These are phyloP conservation scores for Drosophila arawakana DNA, from an alignment of 1,140 invertebrate genomes.

Conservation along the genomic window DNA sequence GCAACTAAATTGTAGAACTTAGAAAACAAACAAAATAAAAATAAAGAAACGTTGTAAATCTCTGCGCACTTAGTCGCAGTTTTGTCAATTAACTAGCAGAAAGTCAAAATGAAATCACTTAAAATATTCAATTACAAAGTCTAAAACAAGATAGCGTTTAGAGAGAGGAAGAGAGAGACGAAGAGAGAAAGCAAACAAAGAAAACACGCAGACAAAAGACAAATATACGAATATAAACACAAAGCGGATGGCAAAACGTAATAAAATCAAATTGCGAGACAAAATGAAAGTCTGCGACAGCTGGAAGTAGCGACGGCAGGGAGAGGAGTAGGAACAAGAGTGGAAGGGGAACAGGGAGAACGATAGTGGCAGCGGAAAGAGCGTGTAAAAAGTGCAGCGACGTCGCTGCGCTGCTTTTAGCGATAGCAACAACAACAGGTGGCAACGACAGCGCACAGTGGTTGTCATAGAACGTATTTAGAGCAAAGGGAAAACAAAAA, in stretches of 20 bases:
- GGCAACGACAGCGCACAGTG: conserved; percentile 34
- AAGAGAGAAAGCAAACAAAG: background rate
- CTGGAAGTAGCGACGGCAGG: background rate
- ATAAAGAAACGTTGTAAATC: conserved; percentile 34
- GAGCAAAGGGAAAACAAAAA: too few species aligned
- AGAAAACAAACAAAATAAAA: conserved; percentile 1
- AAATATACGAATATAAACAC: conserved; percentile 26
- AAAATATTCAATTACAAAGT: conserved; percentile 78
- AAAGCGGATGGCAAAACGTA: conserved; percentile 49
- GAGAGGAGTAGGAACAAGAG: too few species aligned
- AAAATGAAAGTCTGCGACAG: conserved; percentile 58
- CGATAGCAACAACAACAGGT: conserved; percentile 64
- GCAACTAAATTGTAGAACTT: conserved; percentile 6
- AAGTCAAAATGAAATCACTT: conserved; percentile 67
- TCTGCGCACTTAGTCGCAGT: conserved; percentile 35
- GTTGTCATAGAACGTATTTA: background rate
- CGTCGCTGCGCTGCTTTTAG: conserved; percentile 6
- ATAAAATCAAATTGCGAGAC: conserved; percentile 67
- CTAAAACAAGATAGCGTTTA: conserved; percentile 49
- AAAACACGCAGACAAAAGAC: conserved; percentile 12
- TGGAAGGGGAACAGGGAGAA: background rate
- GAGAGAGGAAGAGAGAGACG: conserved; percentile 16
- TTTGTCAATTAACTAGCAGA: conserved; percentile 59
- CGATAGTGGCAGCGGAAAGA: conserved; percentile 47
- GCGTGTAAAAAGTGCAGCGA: conserved; percentile 50